phyloP scores from a whole-genome alignment of 2,888 invertebrate genomes.

The Tethea ocularis region DNA sequence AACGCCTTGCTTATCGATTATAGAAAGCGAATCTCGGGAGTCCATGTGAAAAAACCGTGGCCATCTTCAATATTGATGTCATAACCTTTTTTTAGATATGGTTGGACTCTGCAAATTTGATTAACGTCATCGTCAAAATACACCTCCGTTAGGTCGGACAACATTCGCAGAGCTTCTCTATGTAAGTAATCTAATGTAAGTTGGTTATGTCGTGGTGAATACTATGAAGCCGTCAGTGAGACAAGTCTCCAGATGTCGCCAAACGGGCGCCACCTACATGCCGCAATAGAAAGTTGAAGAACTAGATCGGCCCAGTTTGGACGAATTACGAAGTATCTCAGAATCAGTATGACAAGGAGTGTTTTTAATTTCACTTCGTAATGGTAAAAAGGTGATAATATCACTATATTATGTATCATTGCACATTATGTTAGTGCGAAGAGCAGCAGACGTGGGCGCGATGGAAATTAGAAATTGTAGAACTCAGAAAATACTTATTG shows the following conservation, averaged over 20 bases:
- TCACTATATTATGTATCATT: no score
- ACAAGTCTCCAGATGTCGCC: slow-evolving; percentile 56
- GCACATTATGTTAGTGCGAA: slow-evolving; percentile 2
- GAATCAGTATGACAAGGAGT: slow-evolving; percentile 44
- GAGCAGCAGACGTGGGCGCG: slow-evolving; percentile 23
- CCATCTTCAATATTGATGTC: slow-evolving; percentile 46
- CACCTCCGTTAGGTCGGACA: slow-evolving; percentile 27
- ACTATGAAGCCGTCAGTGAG: slow-evolving; percentile 48
- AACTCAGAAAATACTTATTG: slow-evolving; percentile 12
- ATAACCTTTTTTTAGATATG: slow-evolving; percentile 43
- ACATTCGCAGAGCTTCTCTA: slow-evolving; percentile 24
- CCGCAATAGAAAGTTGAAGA: slow-evolving; percentile 78
- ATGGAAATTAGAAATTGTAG: slow-evolving; percentile 27
- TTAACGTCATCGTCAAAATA: slow-evolving; percentile 41
- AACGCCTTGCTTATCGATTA: slow-evolving; percentile 66
- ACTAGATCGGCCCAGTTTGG: slow-evolving; percentile 72
- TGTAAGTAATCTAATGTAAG: slow-evolving; percentile 30
- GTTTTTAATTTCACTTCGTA: slow-evolving; percentile 61
- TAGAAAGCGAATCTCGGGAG: slow-evolving; percentile 65
- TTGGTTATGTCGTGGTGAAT: slow-evolving; percentile 29
- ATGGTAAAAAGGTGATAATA: slow-evolving; percentile 33
- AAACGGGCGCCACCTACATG: slow-evolving; percentile 62
- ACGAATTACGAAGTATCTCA: slow-evolving; percentile 58
- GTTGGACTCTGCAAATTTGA: slow-evolving; percentile 33
- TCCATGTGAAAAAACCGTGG: slow-evolving; percentile 43